Evolutionary conservation across 30 jellyfish, hydroid and myxozoan species (phyloP).

Genomic region (Hydractinia echinata): DNA sequence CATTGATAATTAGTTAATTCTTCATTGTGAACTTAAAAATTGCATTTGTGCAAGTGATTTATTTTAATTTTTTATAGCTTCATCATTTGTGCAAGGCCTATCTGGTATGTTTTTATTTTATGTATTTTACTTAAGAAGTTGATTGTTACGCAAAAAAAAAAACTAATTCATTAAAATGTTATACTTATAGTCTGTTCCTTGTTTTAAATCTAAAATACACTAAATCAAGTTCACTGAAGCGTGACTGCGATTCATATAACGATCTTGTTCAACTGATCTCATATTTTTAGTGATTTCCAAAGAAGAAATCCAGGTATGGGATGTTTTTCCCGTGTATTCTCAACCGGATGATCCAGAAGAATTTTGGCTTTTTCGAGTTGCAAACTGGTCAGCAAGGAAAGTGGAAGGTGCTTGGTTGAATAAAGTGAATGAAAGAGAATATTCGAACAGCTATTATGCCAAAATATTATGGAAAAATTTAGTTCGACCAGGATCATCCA

Average conservation of each 20-base stretch:
- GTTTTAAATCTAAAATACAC: too few species aligned
- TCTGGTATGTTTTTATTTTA: background rate
- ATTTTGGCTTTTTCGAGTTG: conserved; percentile 7
- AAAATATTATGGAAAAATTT: background rate
- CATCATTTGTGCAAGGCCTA: background rate
- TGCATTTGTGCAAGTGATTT: background rate
- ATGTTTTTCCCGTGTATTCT: background rate
- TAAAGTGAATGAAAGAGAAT: background rate
- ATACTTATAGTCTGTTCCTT: too few species aligned
- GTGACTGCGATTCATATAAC: too few species aligned
- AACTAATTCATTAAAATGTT: too few species aligned
- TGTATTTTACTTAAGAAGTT: too few species aligned
- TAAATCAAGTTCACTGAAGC: too few species aligned
- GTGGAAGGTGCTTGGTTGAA: background rate
- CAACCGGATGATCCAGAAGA: conserved; percentile 14
- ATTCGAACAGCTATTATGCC: background rate
- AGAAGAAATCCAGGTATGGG: background rate
- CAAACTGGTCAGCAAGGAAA: background rate
- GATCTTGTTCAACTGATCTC: too few species aligned
- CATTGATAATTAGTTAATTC: too few species aligned
- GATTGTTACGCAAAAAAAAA: too few species aligned
- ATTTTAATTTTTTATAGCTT: background rate
- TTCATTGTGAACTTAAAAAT: background rate
- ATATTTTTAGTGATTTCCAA: background rate
- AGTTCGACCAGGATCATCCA: conserved; percentile 9